Percentiles rank a stretch among this genome's conserved stretches.
Conservation (phyloP, 2,888 invertebrate genomes). For the Leucozona laternaria region DNA sequence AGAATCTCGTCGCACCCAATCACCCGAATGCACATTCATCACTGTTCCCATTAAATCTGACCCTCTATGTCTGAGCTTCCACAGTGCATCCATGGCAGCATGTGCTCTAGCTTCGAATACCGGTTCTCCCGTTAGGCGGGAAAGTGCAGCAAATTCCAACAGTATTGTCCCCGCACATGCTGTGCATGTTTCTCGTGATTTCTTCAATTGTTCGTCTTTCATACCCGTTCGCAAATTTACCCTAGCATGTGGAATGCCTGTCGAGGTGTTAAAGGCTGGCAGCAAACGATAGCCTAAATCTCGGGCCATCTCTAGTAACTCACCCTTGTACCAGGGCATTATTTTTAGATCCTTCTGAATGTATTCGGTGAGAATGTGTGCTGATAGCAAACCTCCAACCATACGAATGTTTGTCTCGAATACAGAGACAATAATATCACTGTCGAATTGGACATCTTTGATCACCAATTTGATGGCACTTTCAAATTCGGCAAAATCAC, state of each 20-base stretch:
- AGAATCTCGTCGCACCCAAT: slow-evolving; percentile 98
- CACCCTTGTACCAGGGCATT: slow-evolving; percentile 93
- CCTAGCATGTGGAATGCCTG: slow-evolving; percentile 98
- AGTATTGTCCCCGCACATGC: slow-evolving; percentile 99
- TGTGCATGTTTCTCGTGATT: slow-evolving; percentile 96
- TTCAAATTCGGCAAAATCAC: slow-evolving; percentile 97
- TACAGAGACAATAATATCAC: slow-evolving; percentile 97
- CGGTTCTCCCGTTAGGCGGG: slow-evolving; percentile 93
- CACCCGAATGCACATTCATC: slow-evolving; percentile 98
- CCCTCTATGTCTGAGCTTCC: slow-evolving; percentile 95
- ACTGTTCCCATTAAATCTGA: slow-evolving; percentile 98
- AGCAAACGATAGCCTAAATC: slow-evolving; percentile 95
- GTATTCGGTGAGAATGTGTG: slow-evolving; percentile 94
- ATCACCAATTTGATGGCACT: slow-evolving; percentile 94
- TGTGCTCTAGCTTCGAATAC: slow-evolving; percentile 97
- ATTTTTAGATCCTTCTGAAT: slow-evolving; percentile 90
- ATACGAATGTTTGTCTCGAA: slow-evolving; percentile 99
- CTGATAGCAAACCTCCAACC: slow-evolving; percentile 97
- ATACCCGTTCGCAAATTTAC: slow-evolving; percentile 94
- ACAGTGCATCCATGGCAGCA: slow-evolving; percentile 97
- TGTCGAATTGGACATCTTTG: slow-evolving; percentile 94
- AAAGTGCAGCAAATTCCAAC: slow-evolving; percentile 97
- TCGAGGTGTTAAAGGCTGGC: slow-evolving; percentile 99
- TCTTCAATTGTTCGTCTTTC: slow-evolving; percentile 89
- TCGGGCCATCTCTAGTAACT: slow-evolving; percentile 94